Evolutionary conservation across 1,140 invertebrate genomes (phyloP), one percentile per base, ranked within the genome.

Genomic region (Drosophila orosa): DNA sequence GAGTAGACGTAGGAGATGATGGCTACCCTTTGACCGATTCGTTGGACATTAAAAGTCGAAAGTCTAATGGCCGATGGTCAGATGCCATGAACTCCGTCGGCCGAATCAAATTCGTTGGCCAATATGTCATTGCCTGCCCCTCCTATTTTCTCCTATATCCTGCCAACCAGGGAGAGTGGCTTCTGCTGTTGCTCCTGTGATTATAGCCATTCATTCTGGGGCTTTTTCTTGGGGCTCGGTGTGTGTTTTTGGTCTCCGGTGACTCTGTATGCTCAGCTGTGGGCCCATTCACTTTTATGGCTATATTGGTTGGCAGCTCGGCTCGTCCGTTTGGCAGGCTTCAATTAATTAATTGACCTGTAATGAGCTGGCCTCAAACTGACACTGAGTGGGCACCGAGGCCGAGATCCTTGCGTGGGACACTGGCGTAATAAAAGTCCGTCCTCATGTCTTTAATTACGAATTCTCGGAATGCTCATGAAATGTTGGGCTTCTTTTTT

Each of bases 261-360:
- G 29, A 37, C 13, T 39, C 33, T 68, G 47, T 63, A 9, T 50
- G 67, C 35, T 33, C 45, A 33, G 45, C 47, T 39, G 72, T 29
- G 27, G 45, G 39, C n/a, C 52, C 61, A 58, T 76, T 76, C 60
- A 76, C 74, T 67, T 77, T 77, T 69, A 77, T 77, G 74, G 74
- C 74, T 68, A 55, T 58, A 77, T 77, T 56, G 45, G 37, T 31
- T 33, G 40, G 68, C 66, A 45, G 52, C 52, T 39, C 27, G 42
- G 42, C 25, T 31, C 24, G 15, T 19, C 31, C 29, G 35, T 68
- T 71, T 69, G 67, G 67, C 42, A 58, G 74, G 74, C 63, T 77
- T 77, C 74, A 76, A 61, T 77, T 77, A 77, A 77, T 77, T 76
- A 77, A 77, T 77, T 77, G 74, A 69, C 74, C 50, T 77, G 56